A percentile compares a stretch with the other conserved stretches of the same genome.
Conservation (phyloP, 2,888 invertebrate genomes). For the Doris montereyensis region DNA sequence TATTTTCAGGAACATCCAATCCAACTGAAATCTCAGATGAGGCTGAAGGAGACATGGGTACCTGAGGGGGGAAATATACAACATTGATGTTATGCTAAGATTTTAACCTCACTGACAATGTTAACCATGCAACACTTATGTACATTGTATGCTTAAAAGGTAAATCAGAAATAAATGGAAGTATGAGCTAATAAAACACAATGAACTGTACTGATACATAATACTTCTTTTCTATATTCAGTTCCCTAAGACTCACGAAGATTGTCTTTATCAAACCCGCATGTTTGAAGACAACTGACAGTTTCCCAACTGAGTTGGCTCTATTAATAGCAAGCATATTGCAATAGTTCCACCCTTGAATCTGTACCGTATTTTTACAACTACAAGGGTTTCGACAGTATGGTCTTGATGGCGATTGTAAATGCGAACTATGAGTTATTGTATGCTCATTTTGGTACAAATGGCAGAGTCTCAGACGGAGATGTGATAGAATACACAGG, state of each 20-base stretch:
- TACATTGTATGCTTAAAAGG: not conserved
- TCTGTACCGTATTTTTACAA: not conserved
- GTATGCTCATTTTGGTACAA: not conserved
- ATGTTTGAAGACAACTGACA: not conserved
- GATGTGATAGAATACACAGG: not conserved
- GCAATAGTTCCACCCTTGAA: not conserved
- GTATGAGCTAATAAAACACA: not conserved
- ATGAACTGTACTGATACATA: not conserved
- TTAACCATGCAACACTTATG: not conserved
- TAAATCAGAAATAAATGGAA: not conserved
- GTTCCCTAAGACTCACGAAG: not conserved
- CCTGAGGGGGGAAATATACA: not conserved
- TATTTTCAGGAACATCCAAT: too few species aligned
- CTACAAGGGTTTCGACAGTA: not conserved
- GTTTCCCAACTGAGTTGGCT: not conserved
- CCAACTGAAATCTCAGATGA: constrained; percentile 4
- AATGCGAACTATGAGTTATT: not conserved
- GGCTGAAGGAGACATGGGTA: not conserved
- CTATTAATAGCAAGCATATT: not conserved
- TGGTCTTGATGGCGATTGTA: not conserved
- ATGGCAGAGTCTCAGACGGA: not conserved
- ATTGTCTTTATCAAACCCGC: too few species aligned
- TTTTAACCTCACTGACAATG: not conserved
- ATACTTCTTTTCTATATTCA: not conserved
- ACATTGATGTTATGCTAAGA: not conserved